Base-by-base conservation (phyloP, 2,113 vertebrate genomes). In the Nannobrachium achirus region DNA sequence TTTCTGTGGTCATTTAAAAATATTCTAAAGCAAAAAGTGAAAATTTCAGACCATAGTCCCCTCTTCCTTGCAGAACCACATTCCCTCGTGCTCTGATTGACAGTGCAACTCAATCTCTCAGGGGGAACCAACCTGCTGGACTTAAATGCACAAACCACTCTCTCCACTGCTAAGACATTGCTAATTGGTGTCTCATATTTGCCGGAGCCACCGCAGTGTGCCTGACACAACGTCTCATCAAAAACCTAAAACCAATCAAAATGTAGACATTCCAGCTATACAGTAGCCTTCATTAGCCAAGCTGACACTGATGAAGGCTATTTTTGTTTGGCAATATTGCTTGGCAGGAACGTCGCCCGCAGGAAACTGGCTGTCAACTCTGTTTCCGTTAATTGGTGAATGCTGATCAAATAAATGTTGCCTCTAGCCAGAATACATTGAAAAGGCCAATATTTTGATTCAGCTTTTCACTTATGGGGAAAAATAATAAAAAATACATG, bases 101-200 rank as follows among this genome's bases (percentile, higher is more conserved):
- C 83, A 82, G 75, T 61, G 11, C 42, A 11, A 40, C 46, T 76
- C 75, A 78, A 63, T 49, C 61, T 76, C 78, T 71, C 53, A 44
- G 14, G 4, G 20, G 55, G 53, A 56, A 25, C 42, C 59, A 59
- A 45, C 33, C 66, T 56, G 62, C 63, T 58, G 65, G 77, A 69
- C 66, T 57, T 65, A 62, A 69, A 53, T 41, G 44, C 51, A 68
- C 41, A 55, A 14, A 38, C 7, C 14, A 41, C 18, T 67, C 60
- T 68, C 20, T 71, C 65, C 18, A 16, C 51, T 11, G 15, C 74
- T 75, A 61, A 66, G 71, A 75, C 15, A 1, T 7, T 8, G 57
- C 73, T 91, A 88, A 88, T 86, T 88, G 81, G 66, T 15, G 41
- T 79, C 79, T 71, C 63, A 25, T 63, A 67, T 75, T 70, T 38